Evolutionary conservation across 2,888 invertebrate genomes (phyloP).

Genomic region (Spisula solida): DNA sequence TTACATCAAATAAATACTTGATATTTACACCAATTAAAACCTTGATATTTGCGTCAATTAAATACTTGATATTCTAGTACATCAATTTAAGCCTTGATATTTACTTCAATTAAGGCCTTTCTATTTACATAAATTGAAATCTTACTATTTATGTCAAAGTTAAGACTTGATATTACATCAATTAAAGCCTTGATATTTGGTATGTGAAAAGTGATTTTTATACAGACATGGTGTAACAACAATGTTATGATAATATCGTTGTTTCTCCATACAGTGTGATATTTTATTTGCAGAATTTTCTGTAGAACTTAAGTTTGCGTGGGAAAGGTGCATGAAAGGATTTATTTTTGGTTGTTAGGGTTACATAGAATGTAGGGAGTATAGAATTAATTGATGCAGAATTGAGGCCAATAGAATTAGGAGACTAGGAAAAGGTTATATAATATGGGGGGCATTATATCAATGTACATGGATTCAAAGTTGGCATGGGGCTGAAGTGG

Average conservation of each 20-base stretch:
- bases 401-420: background rate
- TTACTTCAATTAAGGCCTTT: no score
- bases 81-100: no score
- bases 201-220: background rate
- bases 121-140: no score
- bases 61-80: no score
- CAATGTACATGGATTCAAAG: no score
- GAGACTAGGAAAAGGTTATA: background rate
- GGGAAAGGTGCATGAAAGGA: constrained; percentile 22
- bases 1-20: no score
- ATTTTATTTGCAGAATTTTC: constrained; percentile 15
- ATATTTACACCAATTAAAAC: no score
- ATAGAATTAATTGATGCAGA: background rate
- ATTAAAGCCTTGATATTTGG: background rate
- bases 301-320: background rate
- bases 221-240: background rate
- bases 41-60: no score
- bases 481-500: no score
- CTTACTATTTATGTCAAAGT: no score
- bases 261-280: background rate
- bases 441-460: background rate
- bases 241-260: background rate
- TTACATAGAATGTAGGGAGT: background rate
- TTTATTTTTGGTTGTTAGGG: background rate
- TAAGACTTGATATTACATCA: no score